Evolutionary conservation across 2,113 vertebrate species (phyloP).

Genomic region (Cygnus atratus): DNA sequence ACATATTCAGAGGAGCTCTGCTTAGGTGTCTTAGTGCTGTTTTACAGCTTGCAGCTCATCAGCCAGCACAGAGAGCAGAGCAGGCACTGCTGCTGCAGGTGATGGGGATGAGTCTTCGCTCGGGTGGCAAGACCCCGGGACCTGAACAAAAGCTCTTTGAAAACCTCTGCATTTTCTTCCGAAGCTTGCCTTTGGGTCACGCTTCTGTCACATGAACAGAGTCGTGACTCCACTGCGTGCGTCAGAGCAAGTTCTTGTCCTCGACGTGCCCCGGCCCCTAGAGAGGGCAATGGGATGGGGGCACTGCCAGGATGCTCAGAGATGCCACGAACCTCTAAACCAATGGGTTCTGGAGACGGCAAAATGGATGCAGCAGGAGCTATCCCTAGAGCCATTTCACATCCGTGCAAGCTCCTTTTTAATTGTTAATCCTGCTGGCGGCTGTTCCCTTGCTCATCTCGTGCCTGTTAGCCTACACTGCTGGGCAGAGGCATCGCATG

Average conservation of each 20-base stretch:
- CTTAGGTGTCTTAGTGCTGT: background rate
- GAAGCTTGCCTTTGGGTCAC: background rate
- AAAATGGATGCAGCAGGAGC: background rate
- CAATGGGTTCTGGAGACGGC: background rate
- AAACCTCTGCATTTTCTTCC: background rate
- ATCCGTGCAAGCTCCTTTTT: rapidly evolving
- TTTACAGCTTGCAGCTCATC: background rate
- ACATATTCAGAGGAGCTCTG: background rate
- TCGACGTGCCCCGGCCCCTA: rapidly evolving
- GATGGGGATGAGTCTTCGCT: background rate
- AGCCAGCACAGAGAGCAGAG: rapidly evolving
- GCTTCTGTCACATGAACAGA: background rate
- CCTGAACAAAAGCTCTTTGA: background rate
- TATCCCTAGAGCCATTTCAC: rapidly evolving
- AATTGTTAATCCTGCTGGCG: rapidly evolving
- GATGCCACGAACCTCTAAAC: rapidly evolving
- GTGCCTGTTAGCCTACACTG: rapidly evolving
- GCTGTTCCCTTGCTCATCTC: rapidly evolving
- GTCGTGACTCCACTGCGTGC: background rate
- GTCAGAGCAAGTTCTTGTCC: background rate
- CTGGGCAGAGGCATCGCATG: rapidly evolving
- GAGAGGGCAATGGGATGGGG: background rate
- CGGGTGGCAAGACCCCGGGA: rapidly evolving
- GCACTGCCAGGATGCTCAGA: background rate
- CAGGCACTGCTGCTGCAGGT: background rate